Percentiles rank a stretch among this genome's conserved stretches.
Evolutionary conservation across 2,888 invertebrate species (phyloP).

Genomic region (Nemurella pictetii): DNA sequence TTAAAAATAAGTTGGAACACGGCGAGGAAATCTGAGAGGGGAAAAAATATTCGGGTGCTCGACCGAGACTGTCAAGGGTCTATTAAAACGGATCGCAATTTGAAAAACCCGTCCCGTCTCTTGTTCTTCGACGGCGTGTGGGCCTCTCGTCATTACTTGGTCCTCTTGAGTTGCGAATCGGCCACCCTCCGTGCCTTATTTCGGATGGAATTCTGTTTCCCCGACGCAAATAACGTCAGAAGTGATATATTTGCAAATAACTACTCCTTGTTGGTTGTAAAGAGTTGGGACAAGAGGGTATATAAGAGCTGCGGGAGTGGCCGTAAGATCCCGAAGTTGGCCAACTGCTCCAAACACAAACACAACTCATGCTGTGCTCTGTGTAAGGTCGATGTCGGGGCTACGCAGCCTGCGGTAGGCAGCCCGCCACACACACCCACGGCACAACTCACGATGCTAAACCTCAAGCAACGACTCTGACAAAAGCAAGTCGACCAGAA

Average conservation of each 20-base stretch:
- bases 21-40: neutral
- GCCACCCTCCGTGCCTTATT: neutral
- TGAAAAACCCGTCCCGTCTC: neutral
- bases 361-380: constrained; percentile 26
- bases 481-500: constrained; percentile 20
- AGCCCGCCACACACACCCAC: constrained; percentile 16
- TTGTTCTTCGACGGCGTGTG: neutral
- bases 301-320: constrained; percentile 19
- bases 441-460: constrained; percentile 28
- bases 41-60: neutral
- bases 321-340: constrained; percentile 15
- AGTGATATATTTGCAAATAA: constrained; percentile 30
- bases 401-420: constrained; percentile 10
- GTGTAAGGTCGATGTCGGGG: neutral
- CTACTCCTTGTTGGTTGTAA: constrained; percentile 20
- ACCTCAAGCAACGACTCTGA: constrained; percentile 16
- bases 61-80: neutral
- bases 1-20: constrained; percentile 11
- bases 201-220: neutral
- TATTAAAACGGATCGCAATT: neutral
- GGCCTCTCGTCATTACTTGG: neutral
- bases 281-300: constrained; percentile 14
- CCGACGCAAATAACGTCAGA: constrained; percentile 22
- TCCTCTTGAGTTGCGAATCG: neutral
- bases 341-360: constrained; percentile 21